These are phyloP conservation scores for Cercopithecus petaurista DNA, from an alignment of 2,797 vertebrate genomes.

Conservation along the genomic window DNA sequence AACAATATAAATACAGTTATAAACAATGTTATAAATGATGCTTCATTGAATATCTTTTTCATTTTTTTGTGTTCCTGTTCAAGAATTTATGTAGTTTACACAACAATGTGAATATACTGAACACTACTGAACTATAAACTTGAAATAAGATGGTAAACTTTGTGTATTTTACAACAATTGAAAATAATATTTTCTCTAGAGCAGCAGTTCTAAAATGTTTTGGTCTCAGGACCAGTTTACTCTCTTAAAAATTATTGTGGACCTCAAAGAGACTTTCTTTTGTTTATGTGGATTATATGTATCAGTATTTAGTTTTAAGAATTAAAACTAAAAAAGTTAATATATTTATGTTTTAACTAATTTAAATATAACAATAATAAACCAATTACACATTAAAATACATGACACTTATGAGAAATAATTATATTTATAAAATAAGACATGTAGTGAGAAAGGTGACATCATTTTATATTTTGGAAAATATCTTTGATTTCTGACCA, in stretches of 20 bases:
- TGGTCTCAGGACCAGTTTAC: not conserved
- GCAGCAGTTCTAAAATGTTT: not conserved
- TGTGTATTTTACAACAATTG: not conserved
- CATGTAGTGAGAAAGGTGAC: not conserved
- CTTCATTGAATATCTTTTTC: not conserved
- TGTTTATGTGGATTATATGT: not conserved
- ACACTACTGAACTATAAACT: not conserved
- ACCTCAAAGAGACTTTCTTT: not conserved
- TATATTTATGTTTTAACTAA: not conserved
- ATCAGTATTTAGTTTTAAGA: not conserved
- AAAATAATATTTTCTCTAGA: not conserved
- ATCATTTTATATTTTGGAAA: not conserved
- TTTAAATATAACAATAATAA: not conserved
- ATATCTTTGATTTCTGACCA: not conserved
- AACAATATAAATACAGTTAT: not conserved
- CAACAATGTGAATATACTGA: not conserved
- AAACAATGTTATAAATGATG: not conserved
- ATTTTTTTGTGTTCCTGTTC: not conserved
- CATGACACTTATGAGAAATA: not conserved
- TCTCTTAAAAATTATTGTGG: not conserved
- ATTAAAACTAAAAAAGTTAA: not conserved
- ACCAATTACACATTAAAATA: not conserved
- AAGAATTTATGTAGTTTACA: not conserved
- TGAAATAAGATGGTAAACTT: not conserved
- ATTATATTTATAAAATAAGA: not conserved